Percentiles rank a stretch among this genome's conserved stretches.
phyloP scores from a whole-genome alignment of 23 tunicate species.

The Styela clava region DNA sequence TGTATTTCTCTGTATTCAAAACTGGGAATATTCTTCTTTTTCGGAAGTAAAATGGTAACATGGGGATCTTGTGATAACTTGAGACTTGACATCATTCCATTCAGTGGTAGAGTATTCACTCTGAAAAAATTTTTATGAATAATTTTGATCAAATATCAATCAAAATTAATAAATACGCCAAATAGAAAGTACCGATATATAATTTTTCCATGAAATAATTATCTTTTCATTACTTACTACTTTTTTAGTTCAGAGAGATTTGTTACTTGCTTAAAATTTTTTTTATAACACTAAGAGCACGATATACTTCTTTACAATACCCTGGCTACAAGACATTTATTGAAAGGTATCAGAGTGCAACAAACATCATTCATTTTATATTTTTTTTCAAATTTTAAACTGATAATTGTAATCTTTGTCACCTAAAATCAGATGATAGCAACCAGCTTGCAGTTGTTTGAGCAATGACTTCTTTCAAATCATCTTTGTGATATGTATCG shows the following conservation, averaged over 20 bases:
- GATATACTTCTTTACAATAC: too few species aligned
- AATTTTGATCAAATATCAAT: not conserved
- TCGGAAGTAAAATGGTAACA: constrained; percentile 66
- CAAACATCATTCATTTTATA: too few species aligned
- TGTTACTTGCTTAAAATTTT: too few species aligned
- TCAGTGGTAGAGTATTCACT: constrained; percentile 41
- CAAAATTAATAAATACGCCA: not conserved
- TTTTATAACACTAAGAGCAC: too few species aligned
- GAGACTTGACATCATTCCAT: constrained; percentile 62
- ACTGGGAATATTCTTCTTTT: constrained; percentile 37
- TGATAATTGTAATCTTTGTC: too few species aligned
- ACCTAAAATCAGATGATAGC: constrained; percentile 82
- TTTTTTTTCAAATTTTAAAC: too few species aligned
- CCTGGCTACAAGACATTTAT: too few species aligned
- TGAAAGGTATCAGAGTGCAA: too few species aligned
- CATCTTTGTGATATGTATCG: constrained; percentile 67
- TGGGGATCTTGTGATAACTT: constrained; percentile 54
- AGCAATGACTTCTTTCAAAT: constrained; percentile 68
- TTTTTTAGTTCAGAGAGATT: too few species aligned
- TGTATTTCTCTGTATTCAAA: constrained; percentile 87
- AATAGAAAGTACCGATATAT: not conserved
- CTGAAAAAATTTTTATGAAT: constrained; percentile 29
- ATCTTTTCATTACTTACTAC: too few species aligned
- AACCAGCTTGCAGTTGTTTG: constrained; percentile 85
- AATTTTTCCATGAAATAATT: too few species aligned